phyloP scores from a whole-genome alignment of 2,797 vertebrate species.

The Spondyliosoma cantharus region DNA sequence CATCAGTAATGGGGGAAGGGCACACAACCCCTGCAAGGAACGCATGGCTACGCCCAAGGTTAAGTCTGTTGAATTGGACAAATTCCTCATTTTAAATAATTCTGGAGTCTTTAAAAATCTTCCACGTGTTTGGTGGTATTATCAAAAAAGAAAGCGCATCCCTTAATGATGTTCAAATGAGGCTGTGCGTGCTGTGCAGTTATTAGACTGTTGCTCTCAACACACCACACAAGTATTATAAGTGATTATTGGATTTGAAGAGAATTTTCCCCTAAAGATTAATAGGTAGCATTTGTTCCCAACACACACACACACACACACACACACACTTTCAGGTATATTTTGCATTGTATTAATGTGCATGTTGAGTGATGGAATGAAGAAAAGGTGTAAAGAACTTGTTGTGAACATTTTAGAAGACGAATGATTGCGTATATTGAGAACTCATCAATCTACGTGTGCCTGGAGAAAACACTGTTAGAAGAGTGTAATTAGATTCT shows the following conservation, averaged over 20 bases:
- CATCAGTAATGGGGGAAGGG: no score
- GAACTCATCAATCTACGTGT: no score
- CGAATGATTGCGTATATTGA: no score
- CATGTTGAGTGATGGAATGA: neutral
- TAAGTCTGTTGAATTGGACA: conserved; percentile 13
- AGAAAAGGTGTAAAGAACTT: no score
- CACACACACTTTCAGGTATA: neutral
- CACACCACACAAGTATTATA: neutral
- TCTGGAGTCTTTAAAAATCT: neutral
- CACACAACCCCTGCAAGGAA: no score
- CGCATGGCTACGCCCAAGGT: no score
- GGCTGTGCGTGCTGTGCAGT: neutral
- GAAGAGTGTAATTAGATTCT: no score
- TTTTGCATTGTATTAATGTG: neutral
- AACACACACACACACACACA: neutral
- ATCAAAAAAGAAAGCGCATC: neutral
- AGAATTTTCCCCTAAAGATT: neutral
- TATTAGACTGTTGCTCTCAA: neutral
- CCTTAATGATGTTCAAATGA: neutral
- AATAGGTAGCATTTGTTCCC: neutral
- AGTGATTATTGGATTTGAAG: conserved; percentile 4
- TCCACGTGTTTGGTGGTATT: neutral
- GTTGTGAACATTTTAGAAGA: no score
- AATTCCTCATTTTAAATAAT: conserved; percentile 20
- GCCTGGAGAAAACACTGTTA: no score